Evolutionary conservation across 2,113 vertebrate species (phyloP).

Genomic region (Halcyon malimbica): DNA sequence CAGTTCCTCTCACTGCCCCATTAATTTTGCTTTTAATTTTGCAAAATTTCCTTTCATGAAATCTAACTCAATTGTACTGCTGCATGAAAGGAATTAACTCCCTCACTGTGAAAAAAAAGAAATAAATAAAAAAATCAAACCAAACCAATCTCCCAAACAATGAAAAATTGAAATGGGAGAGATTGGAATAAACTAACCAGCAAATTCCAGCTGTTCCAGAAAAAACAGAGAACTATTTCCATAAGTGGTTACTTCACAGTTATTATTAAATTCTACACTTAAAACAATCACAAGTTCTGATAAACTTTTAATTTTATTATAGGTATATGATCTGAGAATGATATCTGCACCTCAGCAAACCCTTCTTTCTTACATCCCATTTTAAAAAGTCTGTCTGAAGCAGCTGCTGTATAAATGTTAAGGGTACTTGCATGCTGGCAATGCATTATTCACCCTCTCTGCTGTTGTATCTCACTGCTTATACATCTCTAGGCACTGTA

Average conservation of each 20-base stretch:
- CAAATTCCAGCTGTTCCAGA: neutral
- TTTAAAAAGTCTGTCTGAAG: neutral
- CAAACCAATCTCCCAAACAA: neutral
- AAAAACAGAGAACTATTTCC: neutral
- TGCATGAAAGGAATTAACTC: neutral
- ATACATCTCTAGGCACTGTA: neutral
- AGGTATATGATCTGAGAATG: neutral
- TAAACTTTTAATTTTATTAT: neutral
- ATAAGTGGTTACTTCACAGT: neutral
- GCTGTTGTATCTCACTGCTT: neutral
- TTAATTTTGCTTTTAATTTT: neutral
- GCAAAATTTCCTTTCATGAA: neutral
- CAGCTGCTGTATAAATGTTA: neutral
- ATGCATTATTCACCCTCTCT: neutral
- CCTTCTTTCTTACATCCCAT: neutral
- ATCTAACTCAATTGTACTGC: neutral
- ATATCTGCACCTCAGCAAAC: neutral
- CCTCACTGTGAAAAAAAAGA: neutral
- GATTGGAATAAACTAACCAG: neutral
- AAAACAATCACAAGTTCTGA: neutral
- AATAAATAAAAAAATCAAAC: neutral
- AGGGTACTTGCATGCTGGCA: accelerated
- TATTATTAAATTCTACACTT: neutral
- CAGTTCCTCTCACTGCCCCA: neutral
- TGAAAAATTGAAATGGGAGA: neutral